Percentiles rank a stretch among this genome's conserved stretches.
Conservation (phyloP, 1,140 invertebrate genomes). For the Drosophila tani region DNA sequence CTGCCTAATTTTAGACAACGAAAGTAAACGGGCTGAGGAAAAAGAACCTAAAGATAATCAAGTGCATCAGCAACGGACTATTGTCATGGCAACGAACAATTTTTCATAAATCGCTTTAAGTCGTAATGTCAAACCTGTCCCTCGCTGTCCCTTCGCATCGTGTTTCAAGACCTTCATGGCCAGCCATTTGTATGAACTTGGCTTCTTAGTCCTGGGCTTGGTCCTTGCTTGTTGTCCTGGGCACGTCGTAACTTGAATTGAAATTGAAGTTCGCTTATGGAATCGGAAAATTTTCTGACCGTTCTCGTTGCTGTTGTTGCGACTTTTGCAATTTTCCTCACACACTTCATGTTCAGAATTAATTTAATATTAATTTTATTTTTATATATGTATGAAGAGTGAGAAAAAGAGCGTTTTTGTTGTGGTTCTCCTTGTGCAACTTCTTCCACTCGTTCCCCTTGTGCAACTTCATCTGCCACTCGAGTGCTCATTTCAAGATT, state of each 20-base stretch:
- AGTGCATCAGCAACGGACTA: conserved; percentile 40
- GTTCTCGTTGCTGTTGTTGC: conserved; percentile 33
- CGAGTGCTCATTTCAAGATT: conserved; percentile 79
- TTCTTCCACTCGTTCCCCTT: conserved; percentile 44
- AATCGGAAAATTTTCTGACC: conserved; percentile 65
- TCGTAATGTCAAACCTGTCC: conserved; percentile 17
- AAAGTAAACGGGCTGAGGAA: conserved; percentile 1
- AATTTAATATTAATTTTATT: conserved; percentile 84
- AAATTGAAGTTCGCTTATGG: conserved; percentile 81
- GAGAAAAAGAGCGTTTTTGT: conserved; percentile 25
- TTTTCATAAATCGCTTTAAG: conserved; percentile 77
- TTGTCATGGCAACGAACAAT: conserved; percentile 58
- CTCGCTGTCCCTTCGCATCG: conserved; percentile 12
- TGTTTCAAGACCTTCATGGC: conserved; percentile 54
- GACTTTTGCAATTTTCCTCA: conserved; percentile 79
- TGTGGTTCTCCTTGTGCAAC: conserved; percentile 30
- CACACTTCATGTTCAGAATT: conserved; percentile 82
- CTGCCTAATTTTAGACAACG: conserved; percentile 57
- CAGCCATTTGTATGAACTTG: conserved; percentile 77
- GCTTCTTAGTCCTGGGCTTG: conserved; percentile 43
- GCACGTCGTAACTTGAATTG: conserved; percentile 78
- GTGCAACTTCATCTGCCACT: conserved; percentile 59
- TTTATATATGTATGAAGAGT: conserved; percentile 58
- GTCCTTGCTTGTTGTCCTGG: conserved; percentile 42
- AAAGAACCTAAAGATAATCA: conserved; percentile 32